Percentiles rank a stretch among this genome's conserved stretches.
These are phyloP conservation scores for Meloe dianella DNA, from an alignment of 2,888 invertebrate species.

Conservation along the genomic window DNA sequence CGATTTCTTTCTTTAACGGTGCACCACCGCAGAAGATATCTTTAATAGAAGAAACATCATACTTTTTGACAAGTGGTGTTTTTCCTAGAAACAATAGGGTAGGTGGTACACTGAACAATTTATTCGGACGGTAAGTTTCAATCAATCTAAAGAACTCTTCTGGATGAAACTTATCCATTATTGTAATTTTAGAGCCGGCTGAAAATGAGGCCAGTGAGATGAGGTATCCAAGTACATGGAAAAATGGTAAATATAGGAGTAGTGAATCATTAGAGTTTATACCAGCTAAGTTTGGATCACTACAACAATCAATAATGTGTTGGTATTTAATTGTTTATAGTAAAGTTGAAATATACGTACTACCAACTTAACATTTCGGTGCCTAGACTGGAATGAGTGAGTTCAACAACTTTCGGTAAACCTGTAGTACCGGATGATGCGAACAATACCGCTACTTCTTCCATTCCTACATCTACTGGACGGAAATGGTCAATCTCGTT, in stretches of 20 bases:
- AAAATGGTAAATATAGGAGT: constrained; percentile 21
- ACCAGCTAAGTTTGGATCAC: constrained; percentile 5
- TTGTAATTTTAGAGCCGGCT: constrained; percentile 13
- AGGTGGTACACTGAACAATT: constrained; percentile 24
- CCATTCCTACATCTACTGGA: constrained; percentile 7
- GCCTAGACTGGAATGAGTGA: constrained; percentile 59
- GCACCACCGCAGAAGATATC: constrained; percentile 28
- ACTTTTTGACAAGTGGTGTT: constrained; percentile 22
- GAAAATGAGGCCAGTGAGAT: not conserved
- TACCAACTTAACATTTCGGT: constrained; percentile 47
- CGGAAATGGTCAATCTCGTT: not conserved
- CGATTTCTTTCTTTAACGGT: constrained; percentile 17
- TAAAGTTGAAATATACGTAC: not conserved
- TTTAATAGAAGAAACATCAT: constrained; percentile 26
- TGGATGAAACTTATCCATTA: constrained; percentile 26
- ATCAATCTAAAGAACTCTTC: constrained; percentile 21
- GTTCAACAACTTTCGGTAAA: constrained; percentile 73
- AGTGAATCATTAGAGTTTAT: constrained; percentile 13
- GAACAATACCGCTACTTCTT: constrained; percentile 62
- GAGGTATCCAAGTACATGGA: constrained; percentile 23
- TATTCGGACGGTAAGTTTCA: constrained; percentile 20
- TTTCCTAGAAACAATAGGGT: constrained; percentile 25
- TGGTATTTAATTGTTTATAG: not conserved
- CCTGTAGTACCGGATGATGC: constrained; percentile 89
- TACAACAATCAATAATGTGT: not conserved